phyloP scores from a whole-genome alignment of 1,140 invertebrate species.

The Chrysoperla carnea region DNA sequence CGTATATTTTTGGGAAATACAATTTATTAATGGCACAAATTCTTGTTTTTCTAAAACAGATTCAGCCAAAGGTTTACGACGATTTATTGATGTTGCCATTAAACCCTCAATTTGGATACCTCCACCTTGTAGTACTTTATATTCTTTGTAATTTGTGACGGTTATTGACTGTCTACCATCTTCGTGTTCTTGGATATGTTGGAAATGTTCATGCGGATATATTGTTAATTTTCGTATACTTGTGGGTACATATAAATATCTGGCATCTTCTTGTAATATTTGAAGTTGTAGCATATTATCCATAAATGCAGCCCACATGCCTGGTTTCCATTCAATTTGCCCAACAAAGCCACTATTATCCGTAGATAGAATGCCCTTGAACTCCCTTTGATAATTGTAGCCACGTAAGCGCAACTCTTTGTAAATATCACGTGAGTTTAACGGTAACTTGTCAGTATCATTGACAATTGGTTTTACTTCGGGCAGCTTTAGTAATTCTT shows the following conservation, averaged over 20 bases:
- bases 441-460: constrained; percentile 23
- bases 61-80: constrained; percentile 36
- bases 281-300: constrained; percentile 84
- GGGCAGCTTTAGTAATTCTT: constrained; percentile 18
- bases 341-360: constrained; percentile 19
- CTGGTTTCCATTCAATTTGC: constrained; percentile 36
- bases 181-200: constrained; percentile 14
- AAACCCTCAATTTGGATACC: constrained; percentile 72
- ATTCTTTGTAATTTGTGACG: no score
- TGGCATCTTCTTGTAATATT: constrained; percentile 53
- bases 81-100: constrained; percentile 54
- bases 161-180: no score
- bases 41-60: constrained; percentile 55
- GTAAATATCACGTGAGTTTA: constrained; percentile 61
- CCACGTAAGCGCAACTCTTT: constrained; percentile 81
- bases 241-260: constrained; percentile 67
- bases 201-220: constrained; percentile 47
- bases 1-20: neutral
- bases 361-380: neutral
- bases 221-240: constrained; percentile 64
- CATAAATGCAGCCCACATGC: constrained; percentile 85
- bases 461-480: constrained; percentile 19
- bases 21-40: constrained; percentile 50
- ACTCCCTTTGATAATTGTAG: constrained; percentile 57
- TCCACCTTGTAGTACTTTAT: constrained; percentile 25